phyloP scores from a whole-genome alignment of 1,140 invertebrate genomes.

The Catajapyx aquilonaris region DNA sequence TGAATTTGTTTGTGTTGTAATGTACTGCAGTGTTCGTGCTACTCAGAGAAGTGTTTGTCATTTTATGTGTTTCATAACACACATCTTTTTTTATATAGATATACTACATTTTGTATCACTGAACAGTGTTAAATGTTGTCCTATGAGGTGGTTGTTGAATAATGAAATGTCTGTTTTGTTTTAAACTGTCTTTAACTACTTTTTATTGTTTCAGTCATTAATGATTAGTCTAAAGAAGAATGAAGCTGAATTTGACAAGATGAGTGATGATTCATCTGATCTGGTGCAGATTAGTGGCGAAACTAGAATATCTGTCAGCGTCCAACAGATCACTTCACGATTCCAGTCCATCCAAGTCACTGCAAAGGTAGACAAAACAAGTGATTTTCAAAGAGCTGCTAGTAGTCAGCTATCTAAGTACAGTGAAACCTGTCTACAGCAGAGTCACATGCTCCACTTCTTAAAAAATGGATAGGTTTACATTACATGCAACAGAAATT shows the following conservation, averaged over 20 bases:
- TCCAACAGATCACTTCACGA: conserved; percentile 75
- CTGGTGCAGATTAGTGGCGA: conserved; percentile 66
- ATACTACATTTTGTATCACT: too few species aligned
- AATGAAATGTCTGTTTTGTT: background rate
- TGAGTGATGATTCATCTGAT: conserved; percentile 71
- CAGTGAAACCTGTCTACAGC: too few species aligned
- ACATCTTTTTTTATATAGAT: conserved; percentile 3
- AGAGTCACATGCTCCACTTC: too few species aligned
- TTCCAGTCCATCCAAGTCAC: conserved; percentile 80
- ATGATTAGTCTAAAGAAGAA: conserved; percentile 54
- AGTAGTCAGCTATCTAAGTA: too few species aligned
- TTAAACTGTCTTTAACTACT: background rate
- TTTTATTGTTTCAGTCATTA: conserved; percentile 31
- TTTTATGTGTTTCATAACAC: background rate
- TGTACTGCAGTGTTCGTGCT: conserved; percentile 4
- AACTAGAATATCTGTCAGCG: conserved; percentile 67
- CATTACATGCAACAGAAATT: too few species aligned
- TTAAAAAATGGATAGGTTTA: too few species aligned
- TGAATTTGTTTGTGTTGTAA: background rate
- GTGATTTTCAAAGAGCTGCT: too few species aligned
- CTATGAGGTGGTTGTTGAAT: background rate
- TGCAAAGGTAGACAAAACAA: conserved; percentile 74
- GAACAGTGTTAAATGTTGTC: too few species aligned
- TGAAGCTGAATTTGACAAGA: conserved; percentile 68
- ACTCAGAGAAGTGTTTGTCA: conserved; percentile 1